Percentiles rank a stretch among this genome's conserved stretches.
Conservation (phyloP, 2,888 invertebrate species). For the Thelaira solivaga region DNA sequence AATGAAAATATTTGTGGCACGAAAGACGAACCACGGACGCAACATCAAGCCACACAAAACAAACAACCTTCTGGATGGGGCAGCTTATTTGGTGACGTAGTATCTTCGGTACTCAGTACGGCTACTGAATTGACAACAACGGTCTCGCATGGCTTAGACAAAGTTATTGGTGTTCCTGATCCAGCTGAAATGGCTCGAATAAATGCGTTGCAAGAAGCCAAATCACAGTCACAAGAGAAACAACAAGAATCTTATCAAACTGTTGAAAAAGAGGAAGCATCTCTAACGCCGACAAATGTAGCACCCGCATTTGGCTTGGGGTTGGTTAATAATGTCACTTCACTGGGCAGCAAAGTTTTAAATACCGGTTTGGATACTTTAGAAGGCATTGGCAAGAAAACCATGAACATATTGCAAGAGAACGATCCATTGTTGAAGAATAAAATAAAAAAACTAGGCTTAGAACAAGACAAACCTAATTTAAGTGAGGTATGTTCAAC, state of each 20-base stretch:
- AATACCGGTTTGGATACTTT: conserved; percentile 90
- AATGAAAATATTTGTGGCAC: conserved; percentile 36
- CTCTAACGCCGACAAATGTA: conserved; percentile 11
- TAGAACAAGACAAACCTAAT: conserved; percentile 73
- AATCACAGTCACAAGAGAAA: conserved; percentile 61
- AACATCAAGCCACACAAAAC: not conserved
- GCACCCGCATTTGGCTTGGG: conserved; percentile 68
- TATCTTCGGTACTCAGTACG: conserved; percentile 84
- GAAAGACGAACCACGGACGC: not conserved
- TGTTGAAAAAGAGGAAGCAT: conserved; percentile 14
- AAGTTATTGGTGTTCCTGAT: conserved; percentile 88
- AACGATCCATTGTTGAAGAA: conserved; percentile 93
- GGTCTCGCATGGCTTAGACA: conserved; percentile 90
- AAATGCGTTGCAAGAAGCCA: conserved; percentile 69
- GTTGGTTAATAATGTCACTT: conserved; percentile 70
- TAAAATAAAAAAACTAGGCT: conserved; percentile 78
- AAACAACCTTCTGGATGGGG: conserved; percentile 69
- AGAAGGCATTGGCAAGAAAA: conserved; percentile 95
- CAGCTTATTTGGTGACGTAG: conserved; percentile 84
- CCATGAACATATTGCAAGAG: conserved; percentile 94
- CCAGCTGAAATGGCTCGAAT: conserved; percentile 86
- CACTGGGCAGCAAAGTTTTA: conserved; percentile 83
- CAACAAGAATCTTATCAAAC: conserved; percentile 24
- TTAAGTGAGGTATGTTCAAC: conserved; percentile 69
- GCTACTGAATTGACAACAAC: conserved; percentile 88